These are phyloP conservation scores for Aphidoletes aphidimyza DNA, from an alignment of 2,888 invertebrate species.

Conservation along the genomic window DNA sequence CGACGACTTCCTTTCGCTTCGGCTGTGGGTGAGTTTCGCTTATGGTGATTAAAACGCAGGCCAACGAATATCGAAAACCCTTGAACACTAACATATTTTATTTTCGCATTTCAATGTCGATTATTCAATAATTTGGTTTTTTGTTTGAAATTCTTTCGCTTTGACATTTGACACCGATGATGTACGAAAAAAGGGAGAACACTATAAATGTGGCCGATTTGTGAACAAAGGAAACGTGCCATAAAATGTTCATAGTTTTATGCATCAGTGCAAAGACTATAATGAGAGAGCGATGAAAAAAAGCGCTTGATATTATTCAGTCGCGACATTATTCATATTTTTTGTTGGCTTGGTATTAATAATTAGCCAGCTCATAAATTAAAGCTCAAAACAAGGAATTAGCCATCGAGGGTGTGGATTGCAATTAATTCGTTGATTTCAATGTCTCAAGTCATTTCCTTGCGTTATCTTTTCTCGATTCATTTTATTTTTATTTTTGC, in stretches of 20 bases:
- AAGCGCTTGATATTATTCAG: too few relatives aligned
- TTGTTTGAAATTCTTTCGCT: not conserved
- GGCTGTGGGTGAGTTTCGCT: not conserved
- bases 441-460: too few relatives aligned
- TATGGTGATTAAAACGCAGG: not conserved
- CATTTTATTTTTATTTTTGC: too few relatives aligned
- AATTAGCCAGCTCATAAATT: too few relatives aligned
- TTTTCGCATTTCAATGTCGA: constrained; percentile 8
- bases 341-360: too few relatives aligned
- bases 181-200: not conserved
- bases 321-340: too few relatives aligned
- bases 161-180: not conserved
- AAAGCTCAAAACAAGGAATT: too few relatives aligned
- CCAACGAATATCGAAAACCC: constrained; percentile 16
- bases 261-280: not conserved
- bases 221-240: constrained; percentile 3
- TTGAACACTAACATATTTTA: not conserved
- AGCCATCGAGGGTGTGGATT: too few relatives aligned
- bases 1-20: not conserved
- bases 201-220: not conserved
- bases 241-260: constrained; percentile 36
- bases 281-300: too few relatives aligned
- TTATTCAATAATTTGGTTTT: constrained; percentile 11
- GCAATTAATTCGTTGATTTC: too few relatives aligned
- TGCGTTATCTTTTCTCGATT: too few relatives aligned